A percentile compares a stretch with the other conserved stretches of the same genome.
Evolutionary conservation across 2,888 invertebrate genomes (phyloP).

Genomic region (Drosophila meridiana): DNA sequence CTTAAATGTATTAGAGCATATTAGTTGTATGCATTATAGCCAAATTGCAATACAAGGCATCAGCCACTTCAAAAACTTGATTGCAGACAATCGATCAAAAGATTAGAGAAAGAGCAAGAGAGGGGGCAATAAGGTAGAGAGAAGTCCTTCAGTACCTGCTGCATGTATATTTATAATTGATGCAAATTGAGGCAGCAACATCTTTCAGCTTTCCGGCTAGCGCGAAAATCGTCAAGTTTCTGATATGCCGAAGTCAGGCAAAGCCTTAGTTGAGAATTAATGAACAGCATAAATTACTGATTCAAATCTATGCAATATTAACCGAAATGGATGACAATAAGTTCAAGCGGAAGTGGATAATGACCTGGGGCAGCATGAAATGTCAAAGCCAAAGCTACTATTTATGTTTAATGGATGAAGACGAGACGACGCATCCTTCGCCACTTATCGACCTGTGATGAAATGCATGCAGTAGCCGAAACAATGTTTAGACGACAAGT

Average conservation of each 20-base stretch:
- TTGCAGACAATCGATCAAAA: constrained; percentile 15
- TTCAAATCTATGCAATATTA: constrained; percentile 17
- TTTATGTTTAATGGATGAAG: background rate
- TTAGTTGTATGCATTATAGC: constrained; percentile 43
- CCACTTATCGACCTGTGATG: background rate
- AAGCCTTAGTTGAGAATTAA: constrained; percentile 18
- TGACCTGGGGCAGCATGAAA: background rate
- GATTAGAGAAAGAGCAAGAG: background rate
- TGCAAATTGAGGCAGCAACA: constrained; percentile 4
- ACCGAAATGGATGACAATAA: constrained; percentile 17
- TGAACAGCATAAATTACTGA: constrained; percentile 19
- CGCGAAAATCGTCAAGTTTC: constrained; percentile 22
- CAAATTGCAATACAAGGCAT: constrained; percentile 49
- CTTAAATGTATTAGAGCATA: constrained; percentile 54
- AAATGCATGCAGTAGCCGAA: background rate
- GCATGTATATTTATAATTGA: constrained; percentile 30
- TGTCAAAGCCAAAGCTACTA: background rate
- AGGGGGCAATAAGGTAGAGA: background rate
- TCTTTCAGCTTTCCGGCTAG: background rate
- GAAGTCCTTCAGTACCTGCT: background rate
- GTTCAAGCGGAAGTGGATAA: background rate
- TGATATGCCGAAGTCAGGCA: constrained; percentile 5
- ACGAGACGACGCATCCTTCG: background rate
- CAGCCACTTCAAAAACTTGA: constrained; percentile 26
- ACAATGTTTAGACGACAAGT: background rate